Base-by-base conservation (phyloP, 2,888 invertebrate species). In the Caenorhabditis plicata region DNA sequence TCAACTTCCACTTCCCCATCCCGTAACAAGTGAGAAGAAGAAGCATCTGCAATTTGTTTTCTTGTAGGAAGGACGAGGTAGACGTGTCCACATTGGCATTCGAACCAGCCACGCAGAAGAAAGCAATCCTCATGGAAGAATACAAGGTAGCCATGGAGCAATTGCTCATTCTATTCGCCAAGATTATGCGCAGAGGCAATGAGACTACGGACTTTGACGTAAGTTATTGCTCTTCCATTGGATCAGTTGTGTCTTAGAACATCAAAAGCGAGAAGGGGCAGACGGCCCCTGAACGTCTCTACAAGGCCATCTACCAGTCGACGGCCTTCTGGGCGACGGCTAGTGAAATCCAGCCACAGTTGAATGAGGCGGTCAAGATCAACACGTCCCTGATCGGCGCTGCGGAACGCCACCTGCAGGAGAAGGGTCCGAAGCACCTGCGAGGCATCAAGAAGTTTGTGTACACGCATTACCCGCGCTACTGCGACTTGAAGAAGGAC, bases 101-200 rank as follows among this genome's bases (percentile, higher is more conserved):
- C 15, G 40, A 40, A 26, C 26, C 25, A 15, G 13, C 26, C 2
- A 19, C 27, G 26, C n/a, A 9, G 3, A 40, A 9, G 3, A 7
- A 19, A 15, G 26, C 26, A 17, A 40, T 17, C 15, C 8, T 5
- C 5, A 17, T 40, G n/a, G 40, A 40, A 19, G 27, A 27, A 20
- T 40, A 40, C 27, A 40, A 27, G 40, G 40, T 40, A 8, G 56
- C 46, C 7, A 15, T 56, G 38, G 27, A 46, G 27, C 56, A 56
- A 40, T 40, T 52, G 15, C 29, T 44, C 31, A 27, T 15, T 7
- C 27, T 31, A 7, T 32, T 52, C 1, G 2, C 38, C 1, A 17
- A 26, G 17, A 31, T 52, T 33, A 57, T 57, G 38, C 38, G 51
- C 38, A 47, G 51, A 35, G 57, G 57, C 11, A 57, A 57, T 29